Evolutionary conservation across 1,140 invertebrate species (phyloP).

Genomic region (Drosophila leontia): DNA sequence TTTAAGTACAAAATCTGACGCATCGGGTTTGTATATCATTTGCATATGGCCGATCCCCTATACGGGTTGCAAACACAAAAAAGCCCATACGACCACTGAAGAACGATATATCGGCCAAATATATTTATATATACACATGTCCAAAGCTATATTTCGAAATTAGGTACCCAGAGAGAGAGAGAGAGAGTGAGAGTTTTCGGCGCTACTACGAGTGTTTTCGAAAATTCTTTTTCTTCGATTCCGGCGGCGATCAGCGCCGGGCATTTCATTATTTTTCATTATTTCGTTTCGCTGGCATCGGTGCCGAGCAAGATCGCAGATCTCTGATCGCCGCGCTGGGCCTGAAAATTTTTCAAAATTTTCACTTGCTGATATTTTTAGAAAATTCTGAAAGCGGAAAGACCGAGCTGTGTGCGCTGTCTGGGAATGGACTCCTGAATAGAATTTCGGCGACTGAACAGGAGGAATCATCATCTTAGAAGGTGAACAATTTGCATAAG

Average conservation of each 20-base stretch:
- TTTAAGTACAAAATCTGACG: constrained; percentile 29
- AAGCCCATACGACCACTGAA: constrained; percentile 20
- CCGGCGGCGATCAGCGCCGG: constrained; percentile 28
- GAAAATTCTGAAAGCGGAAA: constrained; percentile 60
- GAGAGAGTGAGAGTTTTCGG: constrained; percentile 13
- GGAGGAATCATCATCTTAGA: constrained; percentile 11
- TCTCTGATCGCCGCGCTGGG: constrained; percentile 30
- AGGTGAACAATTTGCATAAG: constrained; percentile 38
- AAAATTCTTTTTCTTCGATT: constrained; percentile 35
- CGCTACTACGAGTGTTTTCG: constrained; percentile 41
- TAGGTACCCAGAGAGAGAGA: constrained; percentile 2
- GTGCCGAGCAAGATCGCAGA: constrained; percentile 17
- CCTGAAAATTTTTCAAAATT: constrained; percentile 66
- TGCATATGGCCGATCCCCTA: background rate
- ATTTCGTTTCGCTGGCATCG: constrained; percentile 51
- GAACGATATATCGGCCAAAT: constrained; percentile 36
- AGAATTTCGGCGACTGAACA: constrained; percentile 13
- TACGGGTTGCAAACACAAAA: constrained; percentile 34
- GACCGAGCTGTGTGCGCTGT: constrained; percentile 30
- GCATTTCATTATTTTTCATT: constrained; percentile 57
- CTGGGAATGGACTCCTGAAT: constrained; percentile 54
- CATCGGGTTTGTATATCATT: constrained; percentile 5
- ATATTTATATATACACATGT: constrained; percentile 25
- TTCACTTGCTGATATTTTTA: constrained; percentile 79
- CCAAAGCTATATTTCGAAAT: constrained; percentile 45